phyloP scores from a whole-genome alignment of 2,888 invertebrate genomes.

The Malthinus flaveolus region DNA sequence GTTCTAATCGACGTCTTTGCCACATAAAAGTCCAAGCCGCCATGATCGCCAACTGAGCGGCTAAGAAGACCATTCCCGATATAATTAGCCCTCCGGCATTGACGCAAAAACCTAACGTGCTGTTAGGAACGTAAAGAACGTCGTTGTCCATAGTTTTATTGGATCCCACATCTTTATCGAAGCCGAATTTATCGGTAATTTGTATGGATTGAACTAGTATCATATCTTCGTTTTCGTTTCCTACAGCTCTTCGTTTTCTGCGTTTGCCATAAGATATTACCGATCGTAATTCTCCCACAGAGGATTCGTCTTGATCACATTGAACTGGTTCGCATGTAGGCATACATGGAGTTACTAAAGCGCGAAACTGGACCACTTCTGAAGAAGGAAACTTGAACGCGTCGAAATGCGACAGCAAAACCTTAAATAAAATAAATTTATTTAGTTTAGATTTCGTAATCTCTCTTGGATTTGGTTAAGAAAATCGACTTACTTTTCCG shows the following conservation, averaged over 20 bases:
- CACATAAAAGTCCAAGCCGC: constrained; percentile 88
- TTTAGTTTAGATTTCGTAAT: constrained; percentile 3
- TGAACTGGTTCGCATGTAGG: constrained; percentile 91
- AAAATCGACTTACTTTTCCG: constrained; percentile 67
- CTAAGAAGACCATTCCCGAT: constrained; percentile 82
- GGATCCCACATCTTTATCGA: constrained; percentile 68
- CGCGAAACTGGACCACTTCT: constrained; percentile 92
- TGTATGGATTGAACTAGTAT: constrained; percentile 88
- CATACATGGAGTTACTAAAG: constrained; percentile 93
- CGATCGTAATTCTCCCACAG: constrained; percentile 80
- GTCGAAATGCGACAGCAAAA: constrained; percentile 87
- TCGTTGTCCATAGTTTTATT: constrained; percentile 65
- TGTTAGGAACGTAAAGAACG: constrained; percentile 71
- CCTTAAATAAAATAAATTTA: constrained; percentile 57
- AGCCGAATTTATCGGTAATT: constrained; percentile 90
- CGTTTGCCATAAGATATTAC: constrained; percentile 82
- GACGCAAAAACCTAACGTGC: constrained; percentile 66
- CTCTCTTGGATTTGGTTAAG: no score
- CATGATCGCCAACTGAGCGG: constrained; percentile 84
- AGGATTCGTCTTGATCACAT: constrained; percentile 81
- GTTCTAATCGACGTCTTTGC: constrained; percentile 69
- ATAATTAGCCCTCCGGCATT: constrained; percentile 82
- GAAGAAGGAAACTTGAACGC: constrained; percentile 96
- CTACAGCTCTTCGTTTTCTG: constrained; percentile 68
- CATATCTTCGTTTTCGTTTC: constrained; percentile 72